Conservation (phyloP, 2,888 invertebrate genomes). For the Parthenolecanium corni region DNA sequence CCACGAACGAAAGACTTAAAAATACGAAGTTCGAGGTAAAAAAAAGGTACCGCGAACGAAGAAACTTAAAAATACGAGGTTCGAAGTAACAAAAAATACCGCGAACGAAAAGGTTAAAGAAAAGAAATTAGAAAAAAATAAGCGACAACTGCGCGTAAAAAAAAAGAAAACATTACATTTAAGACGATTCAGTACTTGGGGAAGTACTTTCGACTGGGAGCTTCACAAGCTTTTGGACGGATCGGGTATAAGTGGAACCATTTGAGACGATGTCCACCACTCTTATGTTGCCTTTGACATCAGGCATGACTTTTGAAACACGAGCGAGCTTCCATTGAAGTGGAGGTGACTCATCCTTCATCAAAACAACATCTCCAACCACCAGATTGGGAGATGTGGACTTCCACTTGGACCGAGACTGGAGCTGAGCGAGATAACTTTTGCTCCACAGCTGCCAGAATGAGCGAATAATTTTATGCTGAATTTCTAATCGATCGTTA, state of each 20-base stretch:
- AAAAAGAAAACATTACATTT: too few relatives aligned
- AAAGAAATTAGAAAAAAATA: too few relatives aligned
- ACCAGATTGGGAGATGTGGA: background rate
- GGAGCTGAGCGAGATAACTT: constrained; percentile 9
- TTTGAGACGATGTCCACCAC: background rate
- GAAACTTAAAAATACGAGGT: too few relatives aligned
- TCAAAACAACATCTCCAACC: constrained; percentile 19
- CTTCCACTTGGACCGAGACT: constrained; percentile 16
- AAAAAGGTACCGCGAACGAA: too few relatives aligned
- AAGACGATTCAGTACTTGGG: too few relatives aligned
- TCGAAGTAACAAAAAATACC: too few relatives aligned
- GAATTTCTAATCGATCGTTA: background rate
- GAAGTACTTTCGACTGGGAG: too few relatives aligned
- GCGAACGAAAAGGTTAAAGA: too few relatives aligned
- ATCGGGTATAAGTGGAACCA: background rate
- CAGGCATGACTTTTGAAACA: background rate
- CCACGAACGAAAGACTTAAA: too few relatives aligned
- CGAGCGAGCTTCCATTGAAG: background rate
- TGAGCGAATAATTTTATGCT: background rate
- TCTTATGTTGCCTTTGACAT: background rate
- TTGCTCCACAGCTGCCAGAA: constrained; percentile 18
- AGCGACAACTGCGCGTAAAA: too few relatives aligned
- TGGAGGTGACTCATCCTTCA: constrained; percentile 3
- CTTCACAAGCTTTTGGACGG: constrained; percentile 7
- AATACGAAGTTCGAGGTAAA: too few relatives aligned